Evolutionary conservation across 2,888 invertebrate species (phyloP).

Genomic region (Acanthococcus lagerstroemiae): DNA sequence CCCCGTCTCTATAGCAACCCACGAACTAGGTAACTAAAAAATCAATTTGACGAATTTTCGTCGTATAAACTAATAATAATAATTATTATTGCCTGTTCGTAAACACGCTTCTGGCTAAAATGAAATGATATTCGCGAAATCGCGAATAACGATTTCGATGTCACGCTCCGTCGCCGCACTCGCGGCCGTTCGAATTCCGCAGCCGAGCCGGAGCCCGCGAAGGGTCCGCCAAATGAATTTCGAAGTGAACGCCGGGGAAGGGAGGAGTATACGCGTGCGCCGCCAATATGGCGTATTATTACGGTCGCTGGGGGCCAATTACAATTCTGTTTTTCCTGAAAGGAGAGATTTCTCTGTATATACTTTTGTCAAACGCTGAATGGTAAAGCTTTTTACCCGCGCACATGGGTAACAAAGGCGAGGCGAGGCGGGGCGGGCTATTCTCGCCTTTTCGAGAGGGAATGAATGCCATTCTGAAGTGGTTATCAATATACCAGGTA

Average conservation of each 20-base stretch:
- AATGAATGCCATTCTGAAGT: too few species aligned
- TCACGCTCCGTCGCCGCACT: not conserved
- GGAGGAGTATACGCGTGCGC: constrained; percentile 22
- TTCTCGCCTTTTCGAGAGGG: not conserved
- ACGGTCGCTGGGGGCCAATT: constrained; percentile 35
- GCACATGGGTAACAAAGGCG: too few species aligned
- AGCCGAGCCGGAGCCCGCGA: too few species aligned
- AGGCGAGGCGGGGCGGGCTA: too few species aligned
- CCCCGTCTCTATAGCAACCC: not conserved
- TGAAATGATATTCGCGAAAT: too few species aligned
- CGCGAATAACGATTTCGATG: not conserved
- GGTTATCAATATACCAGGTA: too few species aligned
- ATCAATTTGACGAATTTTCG: constrained; percentile 9
- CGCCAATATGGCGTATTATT: constrained; percentile 34
- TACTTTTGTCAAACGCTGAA: constrained; percentile 22
- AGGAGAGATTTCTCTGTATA: constrained; percentile 21
- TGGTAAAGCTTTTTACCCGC: constrained; percentile 26
- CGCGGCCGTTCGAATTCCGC: too few species aligned
- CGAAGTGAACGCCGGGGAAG: not conserved
- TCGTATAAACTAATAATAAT: too few species aligned
- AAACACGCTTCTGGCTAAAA: too few species aligned
- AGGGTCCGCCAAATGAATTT: constrained; percentile 1
- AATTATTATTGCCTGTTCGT: not conserved
- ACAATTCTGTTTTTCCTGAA: constrained; percentile 31
- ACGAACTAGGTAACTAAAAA: not conserved